Evolutionary conservation across 2,797 vertebrate genomes (phyloP).

Genomic region (Lagorchestes hirsutus): DNA sequence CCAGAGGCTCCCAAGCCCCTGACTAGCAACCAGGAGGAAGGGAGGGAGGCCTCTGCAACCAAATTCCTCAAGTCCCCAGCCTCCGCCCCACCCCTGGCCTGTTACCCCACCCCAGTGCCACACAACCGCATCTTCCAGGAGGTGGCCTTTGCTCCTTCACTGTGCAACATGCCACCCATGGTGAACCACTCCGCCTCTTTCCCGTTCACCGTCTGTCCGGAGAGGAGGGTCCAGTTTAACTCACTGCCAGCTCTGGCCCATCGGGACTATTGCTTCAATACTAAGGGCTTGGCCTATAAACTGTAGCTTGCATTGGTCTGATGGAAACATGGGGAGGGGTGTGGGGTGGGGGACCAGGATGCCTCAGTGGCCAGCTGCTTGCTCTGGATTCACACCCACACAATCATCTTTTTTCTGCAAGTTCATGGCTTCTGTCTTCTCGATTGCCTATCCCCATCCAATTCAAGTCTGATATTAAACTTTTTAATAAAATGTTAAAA

Average conservation of each 20-base stretch:
- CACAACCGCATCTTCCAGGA: conserved; percentile 78
- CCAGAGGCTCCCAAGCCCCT: conserved; percentile 16
- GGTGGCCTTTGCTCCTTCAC: conserved; percentile 58
- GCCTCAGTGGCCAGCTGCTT: conserved; percentile 18
- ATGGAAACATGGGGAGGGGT: conserved; percentile 26
- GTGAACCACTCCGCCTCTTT: conserved; percentile 80
- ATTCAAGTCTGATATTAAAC: background rate
- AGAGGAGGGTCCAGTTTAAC: conserved; percentile 64
- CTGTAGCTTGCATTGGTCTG: conserved; percentile 44
- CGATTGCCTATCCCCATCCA: background rate
- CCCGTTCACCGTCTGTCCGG: conserved; percentile 69
- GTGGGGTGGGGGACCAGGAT: conserved; percentile 12
- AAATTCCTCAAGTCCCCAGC: conserved; percentile 32
- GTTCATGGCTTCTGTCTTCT: background rate
- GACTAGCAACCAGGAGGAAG: conserved; percentile 25
- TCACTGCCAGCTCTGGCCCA: conserved; percentile 71
- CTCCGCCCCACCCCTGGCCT: conserved; percentile 11
- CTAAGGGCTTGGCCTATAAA: conserved; percentile 71
- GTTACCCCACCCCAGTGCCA: background rate
- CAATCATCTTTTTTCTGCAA: conserved; percentile 25
- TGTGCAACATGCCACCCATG: conserved; percentile 76
- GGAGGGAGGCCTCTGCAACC: conserved; percentile 10
- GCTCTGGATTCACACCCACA: conserved; percentile 56
- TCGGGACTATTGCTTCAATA: conserved; percentile 44
- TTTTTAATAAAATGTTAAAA: background rate